Evolutionary conservation across 2,113 vertebrate species (phyloP).

Genomic region (Rhagologus leucostigma): DNA sequence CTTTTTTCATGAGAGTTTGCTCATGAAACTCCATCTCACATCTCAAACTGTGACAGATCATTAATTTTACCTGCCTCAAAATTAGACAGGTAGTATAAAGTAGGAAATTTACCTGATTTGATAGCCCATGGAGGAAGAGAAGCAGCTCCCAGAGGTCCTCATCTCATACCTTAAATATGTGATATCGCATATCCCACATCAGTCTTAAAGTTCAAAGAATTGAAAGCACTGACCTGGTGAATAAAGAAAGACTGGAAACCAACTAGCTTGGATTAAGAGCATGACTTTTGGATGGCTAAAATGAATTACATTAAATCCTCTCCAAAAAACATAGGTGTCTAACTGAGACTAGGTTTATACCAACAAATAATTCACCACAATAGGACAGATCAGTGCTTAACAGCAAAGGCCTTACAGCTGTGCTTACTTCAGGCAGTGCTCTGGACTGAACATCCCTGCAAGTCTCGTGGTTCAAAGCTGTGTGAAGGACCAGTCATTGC

Average conservation of each 20-base stretch:
- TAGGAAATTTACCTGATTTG: background rate
- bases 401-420: background rate
- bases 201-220: background rate
- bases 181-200: background rate
- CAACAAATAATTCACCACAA: background rate
- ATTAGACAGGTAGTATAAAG: background rate
- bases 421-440: background rate
- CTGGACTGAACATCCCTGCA: background rate
- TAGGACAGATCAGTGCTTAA: background rate
- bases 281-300: background rate
- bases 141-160: background rate
- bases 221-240: background rate
- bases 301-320: background rate
- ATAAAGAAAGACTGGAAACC: background rate
- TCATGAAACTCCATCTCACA: background rate
- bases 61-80: background rate
- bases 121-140: background rate
- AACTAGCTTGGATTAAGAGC: background rate
- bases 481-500: background rate
- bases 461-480: background rate
- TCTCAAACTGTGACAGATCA: background rate
- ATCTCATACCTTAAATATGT: background rate
- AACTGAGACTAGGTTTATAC: background rate
- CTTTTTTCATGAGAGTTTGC: background rate
- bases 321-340: background rate